phyloP scores from a whole-genome alignment of 2,888 invertebrate genomes.

The Eucera pruinosa region DNA sequence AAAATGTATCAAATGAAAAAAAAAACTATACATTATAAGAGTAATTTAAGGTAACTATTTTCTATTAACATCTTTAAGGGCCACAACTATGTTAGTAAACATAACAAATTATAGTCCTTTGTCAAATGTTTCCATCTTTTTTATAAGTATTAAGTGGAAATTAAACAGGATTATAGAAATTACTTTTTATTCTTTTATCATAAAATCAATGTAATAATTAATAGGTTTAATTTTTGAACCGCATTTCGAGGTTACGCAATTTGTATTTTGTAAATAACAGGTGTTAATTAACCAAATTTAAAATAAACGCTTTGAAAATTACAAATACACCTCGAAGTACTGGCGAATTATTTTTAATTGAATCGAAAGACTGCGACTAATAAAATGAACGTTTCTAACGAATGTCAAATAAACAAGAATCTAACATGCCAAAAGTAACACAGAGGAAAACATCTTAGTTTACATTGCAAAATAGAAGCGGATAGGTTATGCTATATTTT shows the following conservation, averaged over 20 bases:
- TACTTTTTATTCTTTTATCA: neutral
- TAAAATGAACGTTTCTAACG: slow-evolving; percentile 1
- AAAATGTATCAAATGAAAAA: slow-evolving; percentile 7
- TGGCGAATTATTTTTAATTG: slow-evolving; percentile 16
- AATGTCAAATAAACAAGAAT: slow-evolving; percentile 47
- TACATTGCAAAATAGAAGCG: slow-evolving; percentile 34
- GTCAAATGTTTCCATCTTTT: neutral
- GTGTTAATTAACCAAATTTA: slow-evolving; percentile 17
- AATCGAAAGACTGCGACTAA: slow-evolving; percentile 7
- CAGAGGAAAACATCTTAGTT: slow-evolving; percentile 37
- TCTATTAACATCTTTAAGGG: neutral
- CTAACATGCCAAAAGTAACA: slow-evolving; percentile 23
- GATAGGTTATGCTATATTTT: slow-evolving; percentile 62
- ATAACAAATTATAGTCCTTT: slow-evolving; percentile 6
- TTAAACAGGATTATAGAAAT: neutral
- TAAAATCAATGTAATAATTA: neutral
- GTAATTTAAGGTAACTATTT: slow-evolving; percentile 10
- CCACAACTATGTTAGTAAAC: slow-evolving; percentile 15
- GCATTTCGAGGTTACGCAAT: slow-evolving; percentile 31
- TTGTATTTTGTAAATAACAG: slow-evolving; percentile 36
- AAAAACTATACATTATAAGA: neutral
- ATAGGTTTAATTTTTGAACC: slow-evolving; percentile 5
- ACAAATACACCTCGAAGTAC: neutral
- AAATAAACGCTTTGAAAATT: slow-evolving; percentile 18
- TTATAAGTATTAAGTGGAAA: neutral